Evolutionary conservation across 2,888 invertebrate species (phyloP), one percentile per base, ranked within the genome.

Genomic region (Pyrgus malvae): DNA sequence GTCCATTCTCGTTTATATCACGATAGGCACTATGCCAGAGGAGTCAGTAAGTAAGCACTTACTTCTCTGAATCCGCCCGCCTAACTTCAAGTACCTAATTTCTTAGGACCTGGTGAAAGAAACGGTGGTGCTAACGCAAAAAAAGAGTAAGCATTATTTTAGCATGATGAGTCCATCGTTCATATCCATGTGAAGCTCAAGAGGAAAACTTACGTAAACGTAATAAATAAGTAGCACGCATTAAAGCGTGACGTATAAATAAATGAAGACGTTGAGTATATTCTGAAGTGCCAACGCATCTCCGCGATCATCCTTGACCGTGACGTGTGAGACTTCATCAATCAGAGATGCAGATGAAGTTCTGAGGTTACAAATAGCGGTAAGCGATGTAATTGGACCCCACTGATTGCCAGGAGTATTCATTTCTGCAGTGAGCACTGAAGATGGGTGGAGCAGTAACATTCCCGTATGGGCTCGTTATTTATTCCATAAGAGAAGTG

Each of bases 351-450:
- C n/a, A 14, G 16, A 53, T 53, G 53, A 46, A 46, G 53, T 14
- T 27, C 38, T 53, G 40, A 25, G 7, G 31, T 53, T 53, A 46
- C 53, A 46, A 38, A 33, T 46, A 46, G 38, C 45, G 53, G 44
- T 16, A 45, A 44, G 29, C 11, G 40, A 31, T 40, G 53, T 38
- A 45, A 45, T 38, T n/a, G 29, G 31, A 31, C 12, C 38, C 16
- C 6, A 3, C 7, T 4, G 29, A 37, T 38, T 45, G n/a, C 53
- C 53, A 44, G 51, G 44, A 38, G 45, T 53, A 53, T 53, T 27
- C 11, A 37, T 53, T 53, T 12, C 53, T 11, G 6, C 9, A 3
- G 14, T 35, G 5, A 8, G n/a, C 9, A 46, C 45, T 23, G 33
- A 31, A 29, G 6, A 46, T 9, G 29, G 29, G 38, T 11, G 4